Conservation (phyloP, 30 jellyfish, hydroid and myxozoan species). For the Calvadosia cruxmelitensis region DNA sequence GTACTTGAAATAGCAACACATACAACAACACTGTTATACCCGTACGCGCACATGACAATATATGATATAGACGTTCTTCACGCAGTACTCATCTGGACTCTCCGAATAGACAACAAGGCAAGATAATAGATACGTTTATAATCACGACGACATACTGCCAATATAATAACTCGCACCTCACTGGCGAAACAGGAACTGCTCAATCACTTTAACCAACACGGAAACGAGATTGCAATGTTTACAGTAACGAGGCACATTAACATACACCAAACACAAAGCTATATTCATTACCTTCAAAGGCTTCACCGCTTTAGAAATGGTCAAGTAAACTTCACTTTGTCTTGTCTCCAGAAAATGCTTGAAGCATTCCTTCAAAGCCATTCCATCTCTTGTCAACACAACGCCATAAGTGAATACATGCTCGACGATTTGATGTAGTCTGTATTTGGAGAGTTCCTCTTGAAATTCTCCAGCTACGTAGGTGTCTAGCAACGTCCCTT, state of each 20-base stretch:
- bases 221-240: too few species aligned
- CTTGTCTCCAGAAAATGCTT: conserved; percentile 53
- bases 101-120: too few species aligned
- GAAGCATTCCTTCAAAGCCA: conserved; percentile 39
- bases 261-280: background rate
- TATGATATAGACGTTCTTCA: too few species aligned
- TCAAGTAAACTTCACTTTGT: conserved; percentile 57
- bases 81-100: too few species aligned
- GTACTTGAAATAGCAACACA: too few species aligned
- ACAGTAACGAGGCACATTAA: too few species aligned
- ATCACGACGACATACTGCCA: background rate
- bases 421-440: conserved; percentile 83
- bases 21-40: too few species aligned
- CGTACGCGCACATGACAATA: background rate
- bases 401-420: conserved; percentile 88
- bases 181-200: too few species aligned
- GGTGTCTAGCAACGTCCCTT: conserved; percentile 92
- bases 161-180: background rate
- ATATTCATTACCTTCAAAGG: conserved; percentile 64
- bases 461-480: conserved; percentile 96
- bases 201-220: too few species aligned
- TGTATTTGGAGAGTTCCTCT: conserved; percentile 35
- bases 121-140: too few species aligned
- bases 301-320: conserved; percentile 72
- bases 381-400: conserved; percentile 89